Conservation (phyloP, 2,113 vertebrate genomes). For the Pipra filicauda region DNA sequence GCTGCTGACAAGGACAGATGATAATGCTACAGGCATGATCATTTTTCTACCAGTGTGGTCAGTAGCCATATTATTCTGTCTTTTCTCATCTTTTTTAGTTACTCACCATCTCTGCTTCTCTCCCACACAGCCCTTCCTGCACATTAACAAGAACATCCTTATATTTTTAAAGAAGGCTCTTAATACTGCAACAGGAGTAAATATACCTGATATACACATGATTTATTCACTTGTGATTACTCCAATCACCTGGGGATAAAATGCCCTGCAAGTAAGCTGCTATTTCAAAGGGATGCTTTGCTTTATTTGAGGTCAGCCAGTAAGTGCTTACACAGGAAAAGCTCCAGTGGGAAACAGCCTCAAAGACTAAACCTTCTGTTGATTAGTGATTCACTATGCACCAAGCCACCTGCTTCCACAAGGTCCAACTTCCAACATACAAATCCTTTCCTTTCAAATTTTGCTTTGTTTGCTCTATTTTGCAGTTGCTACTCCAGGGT, state of each 20-base stretch:
- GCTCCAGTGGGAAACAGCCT: background rate
- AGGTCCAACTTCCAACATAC: background rate
- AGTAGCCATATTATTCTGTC: background rate
- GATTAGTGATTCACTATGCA: background rate
- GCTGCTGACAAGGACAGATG: background rate
- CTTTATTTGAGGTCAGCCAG: constrained; percentile 2
- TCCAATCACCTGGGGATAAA: background rate
- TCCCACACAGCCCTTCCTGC: background rate
- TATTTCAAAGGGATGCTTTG: constrained; percentile 11
- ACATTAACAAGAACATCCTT: background rate
- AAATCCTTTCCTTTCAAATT: background rate
- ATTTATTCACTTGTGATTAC: constrained; percentile 1
- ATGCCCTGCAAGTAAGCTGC: background rate
- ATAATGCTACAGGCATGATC: background rate
- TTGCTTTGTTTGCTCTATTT: background rate
- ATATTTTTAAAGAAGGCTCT: background rate
- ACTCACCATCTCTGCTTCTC: background rate
- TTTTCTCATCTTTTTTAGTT: background rate
- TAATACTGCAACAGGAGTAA: background rate
- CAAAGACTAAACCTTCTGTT: background rate
- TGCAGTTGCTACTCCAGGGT: background rate
- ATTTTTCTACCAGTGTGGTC: background rate
- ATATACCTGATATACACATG: background rate
- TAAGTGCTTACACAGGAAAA: constrained; percentile 25
- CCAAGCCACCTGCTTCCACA: background rate